Conservation (phyloP, 1,140 invertebrate genomes). For the Drosophila gunungcola region DNA sequence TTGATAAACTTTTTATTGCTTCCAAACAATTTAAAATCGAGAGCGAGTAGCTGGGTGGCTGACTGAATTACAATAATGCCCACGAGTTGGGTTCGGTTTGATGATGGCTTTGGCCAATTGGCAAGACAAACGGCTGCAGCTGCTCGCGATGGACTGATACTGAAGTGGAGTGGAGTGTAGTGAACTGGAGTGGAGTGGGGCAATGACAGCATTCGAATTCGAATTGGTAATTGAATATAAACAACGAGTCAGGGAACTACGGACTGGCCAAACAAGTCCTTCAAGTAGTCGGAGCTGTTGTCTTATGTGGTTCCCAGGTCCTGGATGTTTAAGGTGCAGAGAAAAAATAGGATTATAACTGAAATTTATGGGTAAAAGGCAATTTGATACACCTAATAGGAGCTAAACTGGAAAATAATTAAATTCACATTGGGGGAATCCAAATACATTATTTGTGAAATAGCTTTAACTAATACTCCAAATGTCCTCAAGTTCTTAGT, state of each 20-base stretch:
- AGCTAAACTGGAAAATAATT: too few species aligned
- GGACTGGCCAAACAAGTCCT: constrained; percentile 55
- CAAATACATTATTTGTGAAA: too few species aligned
- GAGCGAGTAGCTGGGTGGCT: constrained; percentile 39
- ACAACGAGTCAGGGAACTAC: constrained; percentile 51
- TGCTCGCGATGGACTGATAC: constrained; percentile 25
- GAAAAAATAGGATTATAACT: neutral
- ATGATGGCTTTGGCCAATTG: constrained; percentile 45
- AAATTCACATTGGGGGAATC: too few species aligned
- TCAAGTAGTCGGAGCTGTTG: constrained; percentile 8
- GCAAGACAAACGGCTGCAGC: constrained; percentile 51
- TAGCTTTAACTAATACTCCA: too few species aligned
- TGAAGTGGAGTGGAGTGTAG: neutral
- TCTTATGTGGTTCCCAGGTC: constrained; percentile 14
- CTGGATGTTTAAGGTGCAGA: neutral
- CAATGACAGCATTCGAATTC: constrained; percentile 48
- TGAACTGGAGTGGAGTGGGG: constrained; percentile 3
- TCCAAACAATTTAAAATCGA: constrained; percentile 78
- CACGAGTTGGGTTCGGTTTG: constrained; percentile 25
- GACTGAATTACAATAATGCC: constrained; percentile 57
- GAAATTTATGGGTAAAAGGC: too few species aligned
- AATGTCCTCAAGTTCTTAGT: too few species aligned
- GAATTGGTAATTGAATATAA: constrained; percentile 78
- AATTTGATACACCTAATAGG: too few species aligned
- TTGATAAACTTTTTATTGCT: constrained; percentile 83